phyloP scores from a whole-genome alignment of 2,113 vertebrate species.

The Tachysurus vachellii region DNA sequence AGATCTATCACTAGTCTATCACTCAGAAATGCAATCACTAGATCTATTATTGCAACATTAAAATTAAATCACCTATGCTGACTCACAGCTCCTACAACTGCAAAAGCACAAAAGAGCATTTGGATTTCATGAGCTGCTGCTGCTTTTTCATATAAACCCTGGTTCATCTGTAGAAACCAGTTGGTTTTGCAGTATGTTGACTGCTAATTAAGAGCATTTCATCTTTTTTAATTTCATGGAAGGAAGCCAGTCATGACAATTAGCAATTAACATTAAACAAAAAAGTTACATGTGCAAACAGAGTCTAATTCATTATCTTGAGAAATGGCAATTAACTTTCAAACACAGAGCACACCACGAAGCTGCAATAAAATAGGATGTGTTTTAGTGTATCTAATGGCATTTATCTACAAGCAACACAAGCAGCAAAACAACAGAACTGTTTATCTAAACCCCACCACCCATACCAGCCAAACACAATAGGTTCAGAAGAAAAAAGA shows the following conservation, averaged over 20 bases:
- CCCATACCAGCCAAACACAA: constrained; percentile 24
- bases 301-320: constrained; percentile 46
- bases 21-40: constrained; percentile 32
- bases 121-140: background rate
- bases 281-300: constrained; percentile 37
- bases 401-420: constrained; percentile 39
- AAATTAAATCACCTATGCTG: background rate
- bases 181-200: background rate
- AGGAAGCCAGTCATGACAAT: constrained; percentile 41
- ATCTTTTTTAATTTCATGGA: constrained; percentile 35
- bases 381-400: constrained; percentile 54
- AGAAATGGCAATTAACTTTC: constrained; percentile 50
- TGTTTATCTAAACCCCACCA: constrained; percentile 28
- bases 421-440: background rate
- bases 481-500: background rate
- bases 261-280: constrained; percentile 43
- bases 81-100: background rate
- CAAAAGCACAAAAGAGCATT: background rate
- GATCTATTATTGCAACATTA: background rate
- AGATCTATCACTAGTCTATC: background rate
- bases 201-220: constrained; percentile 40
- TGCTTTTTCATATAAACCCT: constrained; percentile 11
- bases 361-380: constrained; percentile 45
- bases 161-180: background rate
- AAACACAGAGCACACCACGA: constrained; percentile 3